A percentile compares a stretch with the other conserved stretches of the same genome.
phyloP scores from a whole-genome alignment of 2,888 invertebrate species.

The Aphelenchoides bicaudatus region DNA sequence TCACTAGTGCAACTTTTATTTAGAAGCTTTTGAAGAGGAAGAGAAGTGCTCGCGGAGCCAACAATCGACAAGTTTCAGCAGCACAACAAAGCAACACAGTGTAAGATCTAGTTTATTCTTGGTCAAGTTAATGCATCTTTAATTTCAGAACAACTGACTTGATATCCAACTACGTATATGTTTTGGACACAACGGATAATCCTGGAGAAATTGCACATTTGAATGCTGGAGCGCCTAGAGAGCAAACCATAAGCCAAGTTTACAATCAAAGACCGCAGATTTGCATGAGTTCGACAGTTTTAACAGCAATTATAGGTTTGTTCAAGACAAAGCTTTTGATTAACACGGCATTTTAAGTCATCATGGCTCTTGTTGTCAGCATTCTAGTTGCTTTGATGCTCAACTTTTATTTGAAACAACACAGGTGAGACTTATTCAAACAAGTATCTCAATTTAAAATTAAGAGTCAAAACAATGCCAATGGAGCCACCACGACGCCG shows the following conservation, averaged over 20 bases:
- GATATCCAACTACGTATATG: constrained; percentile 57
- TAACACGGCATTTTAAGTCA: too few relatives aligned
- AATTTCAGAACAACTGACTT: constrained; percentile 49
- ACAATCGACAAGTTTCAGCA: not conserved
- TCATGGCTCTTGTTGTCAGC: constrained; percentile 25
- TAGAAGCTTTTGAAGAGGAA: constrained; percentile 2
- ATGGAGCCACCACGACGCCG: constrained; percentile 11
- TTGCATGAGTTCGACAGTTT: constrained; percentile 29
- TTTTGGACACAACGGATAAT: constrained; percentile 44
- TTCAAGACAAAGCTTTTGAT: too few relatives aligned
- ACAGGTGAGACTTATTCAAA: constrained; percentile 20
- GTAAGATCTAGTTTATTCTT: not conserved
- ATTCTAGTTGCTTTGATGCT: constrained; percentile 24
- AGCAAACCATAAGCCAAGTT: not conserved
- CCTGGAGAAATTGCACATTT: constrained; percentile 14
- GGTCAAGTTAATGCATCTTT: not conserved
- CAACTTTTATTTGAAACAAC: constrained; percentile 21
- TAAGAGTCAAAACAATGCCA: constrained; percentile 4
- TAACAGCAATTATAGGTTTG: too few relatives aligned
- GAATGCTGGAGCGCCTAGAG: not conserved
- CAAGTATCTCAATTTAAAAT: not conserved
- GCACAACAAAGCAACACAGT: not conserved
- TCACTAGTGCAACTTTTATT: not conserved
- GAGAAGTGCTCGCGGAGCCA: not conserved
- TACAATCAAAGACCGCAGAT: constrained; percentile 17